phyloP scores from a whole-genome alignment of 2,888 invertebrate species.

The Lepidochrysops patricia region DNA sequence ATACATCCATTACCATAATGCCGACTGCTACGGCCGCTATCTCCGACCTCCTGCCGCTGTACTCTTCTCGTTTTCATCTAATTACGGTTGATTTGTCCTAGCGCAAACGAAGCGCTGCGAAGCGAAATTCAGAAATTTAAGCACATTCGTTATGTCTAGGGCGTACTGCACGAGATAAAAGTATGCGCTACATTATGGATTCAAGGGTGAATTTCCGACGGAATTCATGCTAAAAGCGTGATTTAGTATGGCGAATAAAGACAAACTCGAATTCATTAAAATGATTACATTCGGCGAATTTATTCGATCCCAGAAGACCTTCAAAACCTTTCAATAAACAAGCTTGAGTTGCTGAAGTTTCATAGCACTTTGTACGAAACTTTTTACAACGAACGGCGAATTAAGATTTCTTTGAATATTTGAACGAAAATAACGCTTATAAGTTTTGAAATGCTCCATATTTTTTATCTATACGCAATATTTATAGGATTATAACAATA shows the following conservation, averaged over 20 bases:
- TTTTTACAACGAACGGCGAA: background rate
- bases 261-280: background rate
- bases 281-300: background rate
- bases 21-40: background rate
- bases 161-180: no score
- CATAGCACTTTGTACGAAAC: background rate
- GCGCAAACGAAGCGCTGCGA: no score
- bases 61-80: background rate
- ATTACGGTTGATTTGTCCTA: background rate
- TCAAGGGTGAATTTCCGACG: no score
- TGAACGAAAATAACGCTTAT: background rate
- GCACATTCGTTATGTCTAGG: no score
- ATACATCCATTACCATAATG: background rate
- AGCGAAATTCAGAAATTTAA: no score
- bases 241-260: no score
- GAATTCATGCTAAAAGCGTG: no score
- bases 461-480: background rate
- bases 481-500: no score
- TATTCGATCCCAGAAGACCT: background rate
- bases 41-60: background rate
- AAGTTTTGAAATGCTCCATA: background rate
- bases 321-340: background rate
- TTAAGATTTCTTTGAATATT: background rate
- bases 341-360: background rate
- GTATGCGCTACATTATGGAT: no score